Conservation (phyloP, 2,888 invertebrate genomes). For the Heliconius hortense region DNA sequence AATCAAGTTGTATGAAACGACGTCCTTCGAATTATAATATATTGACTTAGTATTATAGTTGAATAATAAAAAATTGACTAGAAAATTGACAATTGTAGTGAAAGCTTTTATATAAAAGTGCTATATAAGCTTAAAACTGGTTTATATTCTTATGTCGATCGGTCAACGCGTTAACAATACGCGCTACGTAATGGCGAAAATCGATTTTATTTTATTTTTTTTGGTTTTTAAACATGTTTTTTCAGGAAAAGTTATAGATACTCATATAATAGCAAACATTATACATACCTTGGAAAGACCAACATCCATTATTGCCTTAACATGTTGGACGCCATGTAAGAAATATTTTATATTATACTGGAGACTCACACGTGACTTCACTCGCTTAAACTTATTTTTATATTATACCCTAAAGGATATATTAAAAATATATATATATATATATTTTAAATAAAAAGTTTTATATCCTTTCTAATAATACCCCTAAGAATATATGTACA, state of each 20-base stretch:
- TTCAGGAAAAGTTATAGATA: constrained; percentile 18
- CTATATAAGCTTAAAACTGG: constrained; percentile 29
- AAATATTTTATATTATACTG: not conserved
- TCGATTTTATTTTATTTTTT: constrained; percentile 21
- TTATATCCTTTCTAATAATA: too few relatives aligned
- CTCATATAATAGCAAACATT: constrained; percentile 25
- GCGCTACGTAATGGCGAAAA: constrained; percentile 29
- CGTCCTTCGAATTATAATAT: constrained; percentile 6
- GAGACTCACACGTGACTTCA: too few relatives aligned
- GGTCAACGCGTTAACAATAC: constrained; percentile 25
- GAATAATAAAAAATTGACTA: constrained; percentile 5
- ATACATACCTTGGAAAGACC: constrained; percentile 32
- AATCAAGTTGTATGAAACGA: not conserved
- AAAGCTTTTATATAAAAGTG: constrained; percentile 27
- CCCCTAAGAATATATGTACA: too few relatives aligned
- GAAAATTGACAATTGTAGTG: constrained; percentile 41
- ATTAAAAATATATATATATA: too few relatives aligned
- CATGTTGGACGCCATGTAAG: constrained; percentile 38
- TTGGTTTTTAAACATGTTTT: constrained; percentile 17
- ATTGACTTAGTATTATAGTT: not conserved
- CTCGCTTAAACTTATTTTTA: too few relatives aligned
- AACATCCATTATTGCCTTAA: constrained; percentile 27
- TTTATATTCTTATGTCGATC: constrained; percentile 25
- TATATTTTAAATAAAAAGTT: too few relatives aligned
- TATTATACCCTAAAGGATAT: too few relatives aligned